Conservation (phyloP, 2,113 vertebrate species). For the Zosterops japonicus region DNA sequence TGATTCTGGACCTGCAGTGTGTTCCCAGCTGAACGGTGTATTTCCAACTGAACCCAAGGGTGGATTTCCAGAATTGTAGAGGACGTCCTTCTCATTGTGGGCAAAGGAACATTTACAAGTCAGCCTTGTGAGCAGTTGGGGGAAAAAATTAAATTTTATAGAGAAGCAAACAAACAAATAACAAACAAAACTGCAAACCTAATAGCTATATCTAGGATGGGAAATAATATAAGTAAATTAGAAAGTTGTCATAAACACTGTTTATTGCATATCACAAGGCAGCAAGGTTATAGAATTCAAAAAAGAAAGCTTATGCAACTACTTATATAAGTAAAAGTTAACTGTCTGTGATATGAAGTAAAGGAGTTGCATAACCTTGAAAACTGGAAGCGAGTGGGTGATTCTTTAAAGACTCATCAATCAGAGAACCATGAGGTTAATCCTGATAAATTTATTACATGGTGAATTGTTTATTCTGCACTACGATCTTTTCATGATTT, state of each 20-base stretch:
- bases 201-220: not conserved
- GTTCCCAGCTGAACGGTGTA: not conserved
- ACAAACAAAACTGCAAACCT: not conserved
- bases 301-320: not conserved
- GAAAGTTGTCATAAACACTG: not conserved
- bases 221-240: not conserved
- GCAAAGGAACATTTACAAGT: not conserved
- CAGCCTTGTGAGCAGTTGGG: not conserved
- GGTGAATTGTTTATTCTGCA: not conserved
- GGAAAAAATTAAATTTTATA: not conserved
- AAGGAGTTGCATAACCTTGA: not conserved
- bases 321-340: not conserved
- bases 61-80: not conserved
- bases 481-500: not conserved
- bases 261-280: not conserved
- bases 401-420: not conserved
- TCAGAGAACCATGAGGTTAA: not conserved
- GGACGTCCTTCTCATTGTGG: fast-evolving
- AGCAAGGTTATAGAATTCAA: not conserved
- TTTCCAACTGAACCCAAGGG: fast-evolving
- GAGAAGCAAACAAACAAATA: not conserved
- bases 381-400: not conserved
- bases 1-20: fast-evolving
- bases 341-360: not conserved
- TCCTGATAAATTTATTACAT: not conserved